Percentiles rank a stretch among this genome's conserved stretches.
These are phyloP conservation scores for Lampris megalopsis DNA, from an alignment of 2,113 vertebrate genomes.

Conservation along the genomic window DNA sequence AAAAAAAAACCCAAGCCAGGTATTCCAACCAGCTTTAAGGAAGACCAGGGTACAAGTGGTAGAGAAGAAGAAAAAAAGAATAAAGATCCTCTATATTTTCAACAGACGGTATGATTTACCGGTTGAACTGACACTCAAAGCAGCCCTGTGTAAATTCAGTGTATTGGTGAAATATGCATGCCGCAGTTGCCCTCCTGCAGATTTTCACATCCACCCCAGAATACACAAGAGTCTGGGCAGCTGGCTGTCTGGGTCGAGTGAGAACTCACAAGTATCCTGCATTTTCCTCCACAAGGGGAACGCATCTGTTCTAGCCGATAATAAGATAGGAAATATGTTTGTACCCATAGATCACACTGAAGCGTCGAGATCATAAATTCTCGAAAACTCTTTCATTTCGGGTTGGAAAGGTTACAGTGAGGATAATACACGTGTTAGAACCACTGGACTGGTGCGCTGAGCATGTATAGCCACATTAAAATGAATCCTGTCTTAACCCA, in stretches of 20 bases:
- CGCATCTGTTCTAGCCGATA: not conserved
- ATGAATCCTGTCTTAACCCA: slow-evolving; percentile 6
- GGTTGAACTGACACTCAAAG: slow-evolving; percentile 36
- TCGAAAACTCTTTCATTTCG: slow-evolving; percentile 17
- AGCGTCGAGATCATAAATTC: slow-evolving; percentile 23
- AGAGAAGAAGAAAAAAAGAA: not conserved
- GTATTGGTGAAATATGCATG: too few relatives aligned
- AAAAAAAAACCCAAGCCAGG: slow-evolving; percentile 28
- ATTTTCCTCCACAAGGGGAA: slow-evolving; percentile 7
- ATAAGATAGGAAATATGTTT: not conserved
- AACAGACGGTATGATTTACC: slow-evolving; percentile 24
- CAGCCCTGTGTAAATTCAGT: slow-evolving; percentile 5
- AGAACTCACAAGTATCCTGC: slow-evolving; percentile 12
- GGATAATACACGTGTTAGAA: not conserved
- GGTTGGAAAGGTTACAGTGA: not conserved
- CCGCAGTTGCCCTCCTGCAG: not conserved
- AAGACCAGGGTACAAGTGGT: not conserved
- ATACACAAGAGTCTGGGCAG: not conserved
- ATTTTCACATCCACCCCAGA: not conserved
- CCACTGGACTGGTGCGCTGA: not conserved
- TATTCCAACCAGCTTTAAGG: slow-evolving; percentile 24
- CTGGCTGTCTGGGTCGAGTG: slow-evolving; percentile 5
- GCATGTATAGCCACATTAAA: slow-evolving; percentile 17
- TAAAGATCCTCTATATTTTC: slow-evolving; percentile 12
- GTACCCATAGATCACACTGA: slow-evolving; percentile 27